A percentile compares a stretch with the other conserved stretches of the same genome.
Conservation (phyloP, 2,797 vertebrate genomes). For the Sebastiscus tertius region DNA sequence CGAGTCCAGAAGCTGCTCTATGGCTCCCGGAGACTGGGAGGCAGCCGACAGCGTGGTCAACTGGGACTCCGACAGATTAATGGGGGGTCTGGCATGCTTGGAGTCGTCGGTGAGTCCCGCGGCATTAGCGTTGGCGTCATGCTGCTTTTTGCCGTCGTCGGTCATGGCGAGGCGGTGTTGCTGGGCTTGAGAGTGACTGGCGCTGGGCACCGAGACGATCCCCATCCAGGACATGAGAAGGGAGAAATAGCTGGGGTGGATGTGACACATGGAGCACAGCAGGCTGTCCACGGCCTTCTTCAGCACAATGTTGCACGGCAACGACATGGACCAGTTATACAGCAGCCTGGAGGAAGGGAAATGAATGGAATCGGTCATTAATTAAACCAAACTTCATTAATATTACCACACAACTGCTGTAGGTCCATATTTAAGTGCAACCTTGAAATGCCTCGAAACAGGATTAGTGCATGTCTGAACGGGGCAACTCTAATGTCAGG, state of each 20-base stretch:
- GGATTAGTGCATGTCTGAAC: not conserved
- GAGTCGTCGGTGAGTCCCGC: slow-evolving; percentile 94
- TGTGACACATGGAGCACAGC: slow-evolving; percentile 97
- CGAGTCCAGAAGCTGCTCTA: slow-evolving; percentile 95
- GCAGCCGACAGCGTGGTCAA: slow-evolving; percentile 93
- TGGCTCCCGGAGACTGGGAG: slow-evolving; percentile 97
- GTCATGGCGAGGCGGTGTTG: slow-evolving; percentile 94
- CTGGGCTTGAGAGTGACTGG: slow-evolving; percentile 84
- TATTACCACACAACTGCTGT: not conserved
- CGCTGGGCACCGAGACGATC: slow-evolving; percentile 86
- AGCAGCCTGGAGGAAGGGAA: slow-evolving; percentile 83
- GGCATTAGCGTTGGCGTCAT: slow-evolving; percentile 77
- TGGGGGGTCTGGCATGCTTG: slow-evolving; percentile 92
- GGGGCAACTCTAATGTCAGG: not conserved
- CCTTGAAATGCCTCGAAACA: not conserved
- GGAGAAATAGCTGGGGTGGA: slow-evolving; percentile 98
- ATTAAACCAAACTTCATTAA: too few species aligned
- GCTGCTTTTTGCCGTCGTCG: slow-evolving; percentile 96
- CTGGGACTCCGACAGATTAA: slow-evolving; percentile 92
- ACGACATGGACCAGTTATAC: slow-evolving; percentile 98
- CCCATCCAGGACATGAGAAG: slow-evolving; percentile 99
- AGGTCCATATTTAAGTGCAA: not conserved
- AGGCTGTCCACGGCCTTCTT: slow-evolving; percentile 99
- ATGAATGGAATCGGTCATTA: too few species aligned
- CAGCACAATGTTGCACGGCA: slow-evolving; percentile 95